phyloP scores from a whole-genome alignment of 1,140 invertebrate species.

The Arion vulgaris region DNA sequence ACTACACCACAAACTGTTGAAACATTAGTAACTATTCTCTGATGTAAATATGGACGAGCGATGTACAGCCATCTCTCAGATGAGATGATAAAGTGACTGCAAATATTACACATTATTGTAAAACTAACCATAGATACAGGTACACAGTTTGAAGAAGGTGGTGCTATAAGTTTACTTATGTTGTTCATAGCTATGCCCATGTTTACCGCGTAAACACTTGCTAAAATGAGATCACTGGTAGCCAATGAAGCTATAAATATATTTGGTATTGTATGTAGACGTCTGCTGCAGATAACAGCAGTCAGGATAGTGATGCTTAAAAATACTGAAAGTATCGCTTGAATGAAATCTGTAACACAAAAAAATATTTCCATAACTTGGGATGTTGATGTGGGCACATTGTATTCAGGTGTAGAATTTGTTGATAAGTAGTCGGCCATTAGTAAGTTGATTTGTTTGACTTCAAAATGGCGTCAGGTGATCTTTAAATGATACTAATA shows the following conservation, averaged over 20 bases:
- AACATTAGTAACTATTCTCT: no score
- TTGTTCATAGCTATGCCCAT: no score
- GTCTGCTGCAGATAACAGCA: not conserved
- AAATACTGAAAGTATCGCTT: not conserved
- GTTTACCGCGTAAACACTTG: not conserved
- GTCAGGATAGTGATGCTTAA: not conserved
- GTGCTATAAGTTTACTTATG: no score
- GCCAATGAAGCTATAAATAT: not conserved
- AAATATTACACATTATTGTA: not conserved
- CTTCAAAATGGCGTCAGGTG: no score
- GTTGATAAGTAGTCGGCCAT: no score
- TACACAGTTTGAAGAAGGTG: not conserved
- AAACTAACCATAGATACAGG: not conserved
- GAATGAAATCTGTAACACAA: no score
- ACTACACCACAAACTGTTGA: no score
- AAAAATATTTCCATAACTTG: no score
- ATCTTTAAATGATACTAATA: no score
- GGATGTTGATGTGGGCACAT: no score
- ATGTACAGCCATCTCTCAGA: not conserved
- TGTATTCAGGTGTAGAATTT: no score
- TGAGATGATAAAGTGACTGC: not conserved
- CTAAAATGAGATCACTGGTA: not conserved
- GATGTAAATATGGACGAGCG: not conserved
- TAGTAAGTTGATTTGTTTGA: no score
- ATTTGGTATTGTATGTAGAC: not conserved